Conservation (phyloP, 2,888 invertebrate species). For the Nycteola revayana region DNA sequence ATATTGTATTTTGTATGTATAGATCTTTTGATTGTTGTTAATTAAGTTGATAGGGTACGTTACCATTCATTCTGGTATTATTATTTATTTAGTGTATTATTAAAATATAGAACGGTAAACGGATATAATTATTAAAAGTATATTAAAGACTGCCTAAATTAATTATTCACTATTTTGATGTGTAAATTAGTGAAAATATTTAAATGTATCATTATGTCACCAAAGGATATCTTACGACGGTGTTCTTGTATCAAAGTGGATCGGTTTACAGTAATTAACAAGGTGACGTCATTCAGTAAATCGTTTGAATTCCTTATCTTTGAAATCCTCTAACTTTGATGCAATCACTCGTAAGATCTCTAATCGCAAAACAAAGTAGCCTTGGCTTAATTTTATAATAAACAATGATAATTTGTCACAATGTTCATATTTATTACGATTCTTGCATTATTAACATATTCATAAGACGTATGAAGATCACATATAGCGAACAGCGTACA, state of each 20-base stretch:
- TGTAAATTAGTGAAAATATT: conserved; percentile 61
- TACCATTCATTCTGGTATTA: conserved; percentile 74
- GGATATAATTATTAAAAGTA: conserved; percentile 68
- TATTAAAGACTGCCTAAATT: conserved; percentile 81
- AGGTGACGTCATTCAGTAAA: conserved; percentile 4
- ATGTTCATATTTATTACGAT: conserved; percentile 43
- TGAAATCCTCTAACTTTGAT: conserved; percentile 27
- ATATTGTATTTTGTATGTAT: conserved; percentile 66
- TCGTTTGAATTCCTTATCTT: conserved; percentile 7
- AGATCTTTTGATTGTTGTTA: conserved; percentile 59
- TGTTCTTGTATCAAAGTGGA: conserved; percentile 19
- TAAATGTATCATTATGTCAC: conserved; percentile 45
- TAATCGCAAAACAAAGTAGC: conserved; percentile 32
- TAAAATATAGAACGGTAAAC: conserved; percentile 58
- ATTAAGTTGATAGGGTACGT: conserved; percentile 68
- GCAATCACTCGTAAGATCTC: conserved; percentile 32
- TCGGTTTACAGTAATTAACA: too few species aligned
- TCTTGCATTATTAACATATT: conserved; percentile 29
- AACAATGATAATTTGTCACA: conserved; percentile 38
- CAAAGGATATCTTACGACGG: conserved; percentile 19
- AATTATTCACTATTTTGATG: conserved; percentile 70
- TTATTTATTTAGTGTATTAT: conserved; percentile 70
- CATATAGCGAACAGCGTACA: conserved; percentile 61
- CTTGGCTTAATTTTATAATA: conserved; percentile 36
- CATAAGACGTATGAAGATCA: conserved; percentile 33